Evolutionary conservation across 2,797 vertebrate genomes (phyloP).

Genomic region (Cygnus olor): DNA sequence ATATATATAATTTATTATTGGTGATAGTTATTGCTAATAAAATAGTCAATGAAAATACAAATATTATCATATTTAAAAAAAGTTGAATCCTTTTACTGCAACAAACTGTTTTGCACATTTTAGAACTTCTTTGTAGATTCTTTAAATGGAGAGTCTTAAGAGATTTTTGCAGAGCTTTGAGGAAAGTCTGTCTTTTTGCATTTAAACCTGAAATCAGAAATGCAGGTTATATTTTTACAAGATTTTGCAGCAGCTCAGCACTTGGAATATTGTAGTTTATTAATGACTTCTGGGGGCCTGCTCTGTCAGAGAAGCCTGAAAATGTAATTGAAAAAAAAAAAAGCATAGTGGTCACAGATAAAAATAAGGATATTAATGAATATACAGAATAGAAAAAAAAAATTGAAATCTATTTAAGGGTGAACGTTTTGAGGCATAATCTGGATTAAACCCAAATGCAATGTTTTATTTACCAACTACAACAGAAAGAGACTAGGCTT

Average conservation of each 20-base stretch:
- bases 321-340: background rate
- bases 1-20: background rate
- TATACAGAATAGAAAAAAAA: background rate
- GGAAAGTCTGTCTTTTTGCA: background rate
- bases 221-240: background rate
- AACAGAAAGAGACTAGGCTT: background rate
- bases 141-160: background rate
- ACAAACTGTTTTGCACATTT: background rate
- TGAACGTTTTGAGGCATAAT: background rate
- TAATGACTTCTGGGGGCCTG: background rate
- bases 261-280: background rate
- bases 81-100: background rate
- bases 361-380: background rate
- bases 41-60: background rate
- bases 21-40: background rate
- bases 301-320: background rate
- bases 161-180: background rate
- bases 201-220: conserved; percentile 24
- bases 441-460: background rate
- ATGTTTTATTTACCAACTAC: background rate
- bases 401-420: background rate
- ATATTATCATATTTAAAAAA: background rate
- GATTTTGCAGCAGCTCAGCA: background rate
- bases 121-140: background rate
- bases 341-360: background rate